Percentiles rank a stretch among this genome's conserved stretches.
Conservation (phyloP, 2,797 vertebrate genomes). For the Fundulus diaphanus region DNA sequence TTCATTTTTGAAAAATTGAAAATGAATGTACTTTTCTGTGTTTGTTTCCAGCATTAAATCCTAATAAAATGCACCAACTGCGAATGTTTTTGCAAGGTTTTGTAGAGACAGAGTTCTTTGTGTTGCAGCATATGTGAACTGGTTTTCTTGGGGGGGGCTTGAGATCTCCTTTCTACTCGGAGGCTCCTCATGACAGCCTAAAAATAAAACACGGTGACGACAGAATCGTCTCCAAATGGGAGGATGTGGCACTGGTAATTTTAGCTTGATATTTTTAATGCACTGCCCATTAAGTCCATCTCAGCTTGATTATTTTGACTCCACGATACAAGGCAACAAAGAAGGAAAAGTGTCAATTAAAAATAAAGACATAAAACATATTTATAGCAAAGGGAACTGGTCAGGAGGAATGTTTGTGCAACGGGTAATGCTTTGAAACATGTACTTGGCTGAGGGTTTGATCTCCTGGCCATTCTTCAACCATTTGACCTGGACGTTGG, state of each 20-base stretch:
- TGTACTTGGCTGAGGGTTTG: conserved; percentile 89
- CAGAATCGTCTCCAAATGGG: conserved; percentile 44
- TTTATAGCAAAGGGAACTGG: neutral
- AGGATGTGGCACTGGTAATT: conserved; percentile 60
- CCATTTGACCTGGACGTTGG: conserved; percentile 87
- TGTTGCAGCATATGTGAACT: conserved; percentile 14
- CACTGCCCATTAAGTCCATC: conserved; percentile 45
- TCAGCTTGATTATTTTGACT: conserved; percentile 24
- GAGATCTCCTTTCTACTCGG: conserved; percentile 44
- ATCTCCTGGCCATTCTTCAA: conserved; percentile 92
- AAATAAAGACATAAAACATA: neutral
- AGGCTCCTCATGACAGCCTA: conserved; percentile 59
- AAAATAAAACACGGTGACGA: conserved; percentile 72
- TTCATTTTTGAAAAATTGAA: neutral
- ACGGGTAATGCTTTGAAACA: conserved; percentile 19
- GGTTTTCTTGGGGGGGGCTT: conserved; percentile 29
- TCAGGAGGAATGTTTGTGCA: neutral
- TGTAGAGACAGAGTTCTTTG: conserved; percentile 15
- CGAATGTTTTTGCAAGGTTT: neutral
- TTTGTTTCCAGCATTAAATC: neutral
- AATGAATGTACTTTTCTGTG: neutral
- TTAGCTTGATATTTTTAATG: conserved; percentile 68
- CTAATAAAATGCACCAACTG: neutral
- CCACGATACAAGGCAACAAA: conserved; percentile 20
- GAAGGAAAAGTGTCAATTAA: neutral